A percentile compares a stretch with the other conserved stretches of the same genome.
Evolutionary conservation across 2,888 invertebrate genomes (phyloP).

Genomic region (Thecophora atra): DNA sequence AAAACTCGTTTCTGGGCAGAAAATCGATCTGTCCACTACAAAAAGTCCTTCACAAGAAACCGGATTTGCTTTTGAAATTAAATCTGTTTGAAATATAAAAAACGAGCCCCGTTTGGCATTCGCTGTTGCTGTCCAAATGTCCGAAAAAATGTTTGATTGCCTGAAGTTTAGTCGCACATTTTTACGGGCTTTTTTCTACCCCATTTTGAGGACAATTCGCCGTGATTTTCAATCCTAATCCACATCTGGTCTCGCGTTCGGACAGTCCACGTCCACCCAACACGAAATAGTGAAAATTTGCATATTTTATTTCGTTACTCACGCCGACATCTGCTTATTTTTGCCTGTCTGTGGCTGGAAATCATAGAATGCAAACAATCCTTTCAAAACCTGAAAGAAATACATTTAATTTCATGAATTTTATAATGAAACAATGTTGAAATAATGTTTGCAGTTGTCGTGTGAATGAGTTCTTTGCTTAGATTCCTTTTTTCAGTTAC

Average conservation of each 20-base stretch:
- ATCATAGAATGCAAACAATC: too few relatives aligned
- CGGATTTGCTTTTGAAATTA: slow-evolving; percentile 21
- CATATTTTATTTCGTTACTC: not conserved
- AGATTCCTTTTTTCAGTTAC: too few relatives aligned
- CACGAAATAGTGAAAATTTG: slow-evolving; percentile 14
- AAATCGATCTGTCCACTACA: not conserved
- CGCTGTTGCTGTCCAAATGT: not conserved
- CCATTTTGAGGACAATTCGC: slow-evolving; percentile 22
- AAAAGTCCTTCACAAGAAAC: slow-evolving; percentile 4
- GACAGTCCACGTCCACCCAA: not conserved
- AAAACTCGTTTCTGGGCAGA: slow-evolving; percentile 9
- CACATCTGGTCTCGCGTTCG: not conserved
- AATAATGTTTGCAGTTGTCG: too few relatives aligned
- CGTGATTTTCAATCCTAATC: not conserved
- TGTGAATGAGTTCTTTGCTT: too few relatives aligned
- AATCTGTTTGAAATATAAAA: slow-evolving; percentile 12
- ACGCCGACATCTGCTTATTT: not conserved
- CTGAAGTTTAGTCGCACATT: not conserved
- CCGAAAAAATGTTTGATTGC: slow-evolving; percentile 7
- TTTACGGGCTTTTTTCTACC: not conserved
- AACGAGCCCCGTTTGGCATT: not conserved
- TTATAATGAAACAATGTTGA: too few relatives aligned
- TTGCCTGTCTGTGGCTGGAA: too few relatives aligned
- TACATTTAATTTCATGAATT: too few relatives aligned
- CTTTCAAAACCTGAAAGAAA: too few relatives aligned